Evolutionary conservation across 2,888 invertebrate genomes (phyloP), one percentile per base, ranked within the genome.

Genomic region (Diploptera punctata): DNA sequence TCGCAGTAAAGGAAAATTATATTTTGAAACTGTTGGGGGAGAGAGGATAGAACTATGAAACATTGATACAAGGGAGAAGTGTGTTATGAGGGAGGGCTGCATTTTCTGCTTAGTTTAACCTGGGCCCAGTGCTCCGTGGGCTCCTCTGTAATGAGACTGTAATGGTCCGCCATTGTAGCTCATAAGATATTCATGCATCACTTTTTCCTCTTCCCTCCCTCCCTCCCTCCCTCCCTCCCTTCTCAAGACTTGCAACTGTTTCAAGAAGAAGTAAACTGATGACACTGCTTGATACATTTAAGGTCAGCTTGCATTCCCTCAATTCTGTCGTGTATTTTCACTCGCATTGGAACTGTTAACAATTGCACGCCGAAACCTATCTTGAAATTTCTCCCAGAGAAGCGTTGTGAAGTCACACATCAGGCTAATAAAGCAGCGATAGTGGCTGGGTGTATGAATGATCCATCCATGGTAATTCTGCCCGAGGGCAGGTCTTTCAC

Each of bases 121-220:
- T 21, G 26, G 54, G 44, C 57, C 60, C 43, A 38, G 38, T 29
- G 44, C 54, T 29, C 24, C n/a, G 49, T 52, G 72, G n/a, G n/a
- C n/a, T n/a, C 47, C 47, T 29, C 69, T 38, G 72, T 73, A 73
- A 73, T 69, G 72, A 68, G 72, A 38, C 72, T 65, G 72, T 73
- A 73, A 73, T 73, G 69, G 72, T 69, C 61, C 72, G 49, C 69
- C 72, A 26, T 62, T 52, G 57, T 65, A 68, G 31, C 62, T 69
- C 26, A 38, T 73, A 68, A 69, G 49, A 62, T 73, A 73, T 73
- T 73, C 72, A 73, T 73, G 69, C 47, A 65, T 29, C 65, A 43
- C 65, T 47, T 44, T 44, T 47, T 38, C 38, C 24, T 24, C 10
- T 3, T 9, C 52, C 13, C 13, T 24, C 10, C 24, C 19, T 13